phyloP scores from a whole-genome alignment of 2,113 vertebrate species.

The Marcusenius ussheri region DNA sequence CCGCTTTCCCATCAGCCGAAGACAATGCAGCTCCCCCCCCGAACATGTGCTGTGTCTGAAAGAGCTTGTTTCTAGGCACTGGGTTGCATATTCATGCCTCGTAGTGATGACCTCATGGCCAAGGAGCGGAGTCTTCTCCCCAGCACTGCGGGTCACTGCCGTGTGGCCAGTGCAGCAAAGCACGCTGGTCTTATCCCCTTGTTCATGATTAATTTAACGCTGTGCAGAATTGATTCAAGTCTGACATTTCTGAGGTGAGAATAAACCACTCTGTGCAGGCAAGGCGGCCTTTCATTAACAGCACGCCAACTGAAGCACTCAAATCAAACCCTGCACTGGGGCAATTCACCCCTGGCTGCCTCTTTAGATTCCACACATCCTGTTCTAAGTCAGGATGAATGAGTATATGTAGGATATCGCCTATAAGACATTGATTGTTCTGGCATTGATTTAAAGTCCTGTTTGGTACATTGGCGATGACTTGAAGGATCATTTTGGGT shows the following conservation, averaged over 20 bases:
- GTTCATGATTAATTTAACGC: slow-evolving; percentile 9
- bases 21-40: background rate
- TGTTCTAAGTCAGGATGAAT: slow-evolving; percentile 3
- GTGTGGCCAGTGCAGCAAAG: background rate
- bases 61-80: background rate
- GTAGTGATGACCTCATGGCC: background rate
- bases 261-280: background rate
- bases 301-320: background rate
- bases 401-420: background rate
- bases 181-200: background rate
- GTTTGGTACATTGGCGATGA: background rate
- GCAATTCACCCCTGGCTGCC: background rate
- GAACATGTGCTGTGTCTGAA: background rate
- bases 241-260: slow-evolving; percentile 11
- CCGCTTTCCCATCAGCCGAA: background rate
- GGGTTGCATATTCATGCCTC: background rate
- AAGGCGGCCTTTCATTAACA: background rate
- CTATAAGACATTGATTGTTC: background rate
- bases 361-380: background rate
- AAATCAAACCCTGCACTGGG: background rate
- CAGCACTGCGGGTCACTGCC: background rate
- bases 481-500: background rate
- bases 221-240: background rate
- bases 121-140: no score
- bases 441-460: background rate